phyloP scores from a whole-genome alignment of 2,797 vertebrate genomes.

The Pterois miles region DNA sequence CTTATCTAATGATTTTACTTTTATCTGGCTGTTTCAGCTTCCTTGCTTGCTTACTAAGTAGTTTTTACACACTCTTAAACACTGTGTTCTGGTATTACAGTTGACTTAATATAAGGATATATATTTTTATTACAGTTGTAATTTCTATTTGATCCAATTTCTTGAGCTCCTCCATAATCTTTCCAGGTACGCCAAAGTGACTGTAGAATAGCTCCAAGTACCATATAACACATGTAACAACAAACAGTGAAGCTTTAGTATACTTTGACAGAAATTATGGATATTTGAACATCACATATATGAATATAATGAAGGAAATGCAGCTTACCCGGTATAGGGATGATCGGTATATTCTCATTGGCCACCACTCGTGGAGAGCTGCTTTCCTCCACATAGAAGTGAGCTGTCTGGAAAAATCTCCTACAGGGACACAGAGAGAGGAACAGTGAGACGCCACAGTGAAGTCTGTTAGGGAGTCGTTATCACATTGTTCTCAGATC shows the following conservation, averaged over 20 bases:
- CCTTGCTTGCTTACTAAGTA: background rate
- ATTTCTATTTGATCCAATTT: background rate
- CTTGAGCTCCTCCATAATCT: background rate
- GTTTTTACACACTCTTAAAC: background rate
- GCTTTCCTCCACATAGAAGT: conserved; percentile 99
- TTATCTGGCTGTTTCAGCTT: background rate
- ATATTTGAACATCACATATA: background rate
- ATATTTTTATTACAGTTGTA: background rate
- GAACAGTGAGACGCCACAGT: conserved; percentile 34
- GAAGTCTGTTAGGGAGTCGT: conserved; percentile 61
- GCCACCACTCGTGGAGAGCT: conserved; percentile 95
- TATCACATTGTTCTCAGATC: conserved; percentile 61
- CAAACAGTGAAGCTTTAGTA: background rate
- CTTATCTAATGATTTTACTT: background rate
- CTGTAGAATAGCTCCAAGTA: background rate
- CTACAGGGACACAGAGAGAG: conserved; percentile 80
- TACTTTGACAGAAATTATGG: background rate
- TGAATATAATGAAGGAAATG: background rate
- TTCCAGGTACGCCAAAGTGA: background rate
- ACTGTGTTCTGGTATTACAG: background rate
- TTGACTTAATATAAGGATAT: background rate
- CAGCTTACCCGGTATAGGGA: conserved; percentile 94
- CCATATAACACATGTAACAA: background rate
- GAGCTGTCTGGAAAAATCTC: conserved; percentile 98
- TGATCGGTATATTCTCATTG: conserved; percentile 96